These are phyloP conservation scores for Amia ocellicauda DNA, from an alignment of 2,113 vertebrate genomes.

Conservation along the genomic window DNA sequence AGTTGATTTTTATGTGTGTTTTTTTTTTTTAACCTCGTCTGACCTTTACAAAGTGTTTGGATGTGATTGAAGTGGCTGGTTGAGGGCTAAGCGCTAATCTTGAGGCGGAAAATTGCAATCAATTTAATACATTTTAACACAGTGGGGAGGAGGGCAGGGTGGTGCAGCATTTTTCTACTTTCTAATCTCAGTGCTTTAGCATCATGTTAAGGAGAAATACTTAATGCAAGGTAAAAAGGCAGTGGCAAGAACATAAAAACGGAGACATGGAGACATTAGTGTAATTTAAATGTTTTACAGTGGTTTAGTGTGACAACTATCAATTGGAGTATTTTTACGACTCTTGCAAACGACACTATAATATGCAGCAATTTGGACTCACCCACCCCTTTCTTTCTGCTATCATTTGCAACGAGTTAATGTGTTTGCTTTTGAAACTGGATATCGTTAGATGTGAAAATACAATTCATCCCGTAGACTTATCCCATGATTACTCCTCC, in stretches of 20 bases:
- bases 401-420: not conserved
- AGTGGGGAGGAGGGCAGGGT: no score
- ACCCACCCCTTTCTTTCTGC: not conserved
- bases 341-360: not conserved
- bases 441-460: not conserved
- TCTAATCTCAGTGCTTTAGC: not conserved
- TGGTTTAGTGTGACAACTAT: not conserved
- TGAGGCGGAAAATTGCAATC: no score
- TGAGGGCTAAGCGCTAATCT: no score
- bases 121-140: no score
- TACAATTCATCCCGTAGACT: not conserved
- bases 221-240: not conserved
- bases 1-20: no score
- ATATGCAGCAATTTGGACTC: not conserved
- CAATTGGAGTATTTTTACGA: slow-evolving; percentile 3
- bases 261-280: not conserved
- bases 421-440: not conserved
- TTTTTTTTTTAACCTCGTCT: no score
- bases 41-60: no score
- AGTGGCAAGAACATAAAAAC: not conserved
- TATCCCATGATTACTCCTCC: no score
- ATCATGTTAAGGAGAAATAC: not conserved
- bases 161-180: no score
- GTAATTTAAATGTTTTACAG: not conserved
- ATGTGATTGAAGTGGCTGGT: no score